These are phyloP conservation scores for Ammospiza nelsoni DNA, from an alignment of 2,113 vertebrate genomes.

Conservation along the genomic window DNA sequence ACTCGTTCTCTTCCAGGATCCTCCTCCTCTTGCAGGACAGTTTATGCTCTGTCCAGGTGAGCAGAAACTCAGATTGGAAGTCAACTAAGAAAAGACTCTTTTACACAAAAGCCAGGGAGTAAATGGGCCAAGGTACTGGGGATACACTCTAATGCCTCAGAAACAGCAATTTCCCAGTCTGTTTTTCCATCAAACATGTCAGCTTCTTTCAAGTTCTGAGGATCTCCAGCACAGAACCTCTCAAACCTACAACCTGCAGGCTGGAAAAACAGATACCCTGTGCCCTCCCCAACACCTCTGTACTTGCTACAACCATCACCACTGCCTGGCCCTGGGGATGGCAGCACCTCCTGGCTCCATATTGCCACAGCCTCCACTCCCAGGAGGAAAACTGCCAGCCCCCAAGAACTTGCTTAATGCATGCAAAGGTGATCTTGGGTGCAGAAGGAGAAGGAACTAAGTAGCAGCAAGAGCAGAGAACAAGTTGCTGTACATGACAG, in stretches of 20 bases:
- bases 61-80: background rate
- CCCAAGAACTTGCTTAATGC: background rate
- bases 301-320: background rate
- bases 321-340: too few species aligned
- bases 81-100: background rate
- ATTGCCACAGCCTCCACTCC: background rate
- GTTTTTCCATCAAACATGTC: rapidly evolving
- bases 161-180: background rate
- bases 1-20: background rate
- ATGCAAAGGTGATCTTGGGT: background rate
- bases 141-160: background rate
- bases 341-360: background rate
- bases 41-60: background rate
- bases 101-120: background rate
- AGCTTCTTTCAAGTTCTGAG: background rate
- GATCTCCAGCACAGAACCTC: background rate
- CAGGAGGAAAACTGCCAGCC: background rate
- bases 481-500: slow-evolving; percentile 52
- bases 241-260: background rate
- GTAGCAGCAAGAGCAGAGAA: slow-evolving; percentile 14
- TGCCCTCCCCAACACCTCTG: rapidly evolving
- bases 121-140: background rate
- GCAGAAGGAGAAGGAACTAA: background rate
- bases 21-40: background rate
- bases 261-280: background rate